These are phyloP conservation scores for Xerus inauris DNA, from an alignment of 2,113 vertebrate genomes.

Conservation along the genomic window DNA sequence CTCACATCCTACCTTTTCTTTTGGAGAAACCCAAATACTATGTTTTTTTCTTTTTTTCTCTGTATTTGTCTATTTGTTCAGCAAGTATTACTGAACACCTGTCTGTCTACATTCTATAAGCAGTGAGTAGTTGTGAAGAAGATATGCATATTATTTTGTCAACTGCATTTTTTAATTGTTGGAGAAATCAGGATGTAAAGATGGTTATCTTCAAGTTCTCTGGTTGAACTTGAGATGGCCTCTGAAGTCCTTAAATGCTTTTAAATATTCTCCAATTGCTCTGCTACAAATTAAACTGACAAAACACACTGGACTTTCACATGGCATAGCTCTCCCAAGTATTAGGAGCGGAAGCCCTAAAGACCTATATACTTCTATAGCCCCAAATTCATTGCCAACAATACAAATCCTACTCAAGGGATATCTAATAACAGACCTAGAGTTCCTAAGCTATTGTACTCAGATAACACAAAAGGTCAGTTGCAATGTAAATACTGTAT, in stretches of 20 bases:
- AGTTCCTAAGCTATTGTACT: slow-evolving; percentile 54
- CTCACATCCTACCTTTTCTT: background rate
- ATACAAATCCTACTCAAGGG: slow-evolving; percentile 14
- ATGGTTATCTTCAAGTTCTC: background rate
- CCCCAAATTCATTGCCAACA: background rate
- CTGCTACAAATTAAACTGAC: slow-evolving; percentile 37
- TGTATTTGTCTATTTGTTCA: background rate
- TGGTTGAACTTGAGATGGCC: background rate
- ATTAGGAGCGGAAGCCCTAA: slow-evolving; percentile 5
- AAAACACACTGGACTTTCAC: background rate
- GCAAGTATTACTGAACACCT: background rate
- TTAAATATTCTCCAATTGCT: background rate
- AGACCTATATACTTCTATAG: slow-evolving; percentile 5
- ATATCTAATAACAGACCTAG: slow-evolving; percentile 23
- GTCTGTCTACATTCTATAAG: background rate
- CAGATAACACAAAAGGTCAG: slow-evolving; percentile 1
- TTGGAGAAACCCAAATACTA: background rate
- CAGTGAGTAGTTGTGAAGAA: background rate
- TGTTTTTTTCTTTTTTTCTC: background rate
- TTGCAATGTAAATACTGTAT: background rate
- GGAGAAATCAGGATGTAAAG: slow-evolving; percentile 7
- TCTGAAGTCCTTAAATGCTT: background rate
- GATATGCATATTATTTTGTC: background rate
- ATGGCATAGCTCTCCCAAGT: background rate
- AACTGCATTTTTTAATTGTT: background rate